Evolutionary conservation across 2,113 vertebrate genomes (phyloP).

Genomic region (Charadrius vociferus): DNA sequence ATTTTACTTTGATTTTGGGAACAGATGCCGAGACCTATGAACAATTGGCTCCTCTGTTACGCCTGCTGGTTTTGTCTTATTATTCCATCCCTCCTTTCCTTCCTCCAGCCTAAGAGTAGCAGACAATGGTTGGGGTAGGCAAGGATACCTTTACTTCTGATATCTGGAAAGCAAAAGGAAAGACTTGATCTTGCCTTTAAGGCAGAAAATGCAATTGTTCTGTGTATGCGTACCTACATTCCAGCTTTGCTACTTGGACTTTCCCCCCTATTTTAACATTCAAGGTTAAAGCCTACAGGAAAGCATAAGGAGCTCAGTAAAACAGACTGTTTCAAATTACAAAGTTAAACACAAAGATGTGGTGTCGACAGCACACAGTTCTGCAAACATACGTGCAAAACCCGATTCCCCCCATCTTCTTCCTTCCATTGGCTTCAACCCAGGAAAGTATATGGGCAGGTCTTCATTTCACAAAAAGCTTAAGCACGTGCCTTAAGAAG

Average conservation of each 20-base stretch:
- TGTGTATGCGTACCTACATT: not conserved
- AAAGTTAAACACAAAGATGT: not conserved
- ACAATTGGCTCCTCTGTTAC: not conserved
- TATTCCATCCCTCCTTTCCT: not conserved
- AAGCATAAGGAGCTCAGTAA: not conserved
- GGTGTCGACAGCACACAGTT: not conserved
- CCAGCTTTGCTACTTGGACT: not conserved
- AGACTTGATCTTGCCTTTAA: not conserved
- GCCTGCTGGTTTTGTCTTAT: not conserved
- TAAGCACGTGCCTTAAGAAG: not conserved
- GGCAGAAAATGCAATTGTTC: not conserved
- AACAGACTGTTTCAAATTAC: not conserved
- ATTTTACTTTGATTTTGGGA: not conserved
- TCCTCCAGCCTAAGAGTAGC: not conserved
- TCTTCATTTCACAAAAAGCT: not conserved
- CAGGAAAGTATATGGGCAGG: not conserved
- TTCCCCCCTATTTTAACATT: not conserved
- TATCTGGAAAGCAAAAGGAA: not conserved
- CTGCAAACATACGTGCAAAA: not conserved
- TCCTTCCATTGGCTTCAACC: not conserved
- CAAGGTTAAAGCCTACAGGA: not conserved
- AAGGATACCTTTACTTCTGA: not conserved
- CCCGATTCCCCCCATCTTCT: not conserved
- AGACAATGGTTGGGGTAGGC: not conserved
- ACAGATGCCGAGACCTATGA: not conserved